These are phyloP conservation scores for Calameuta idolon DNA, from an alignment of 2,888 invertebrate species.

Conservation along the genomic window DNA sequence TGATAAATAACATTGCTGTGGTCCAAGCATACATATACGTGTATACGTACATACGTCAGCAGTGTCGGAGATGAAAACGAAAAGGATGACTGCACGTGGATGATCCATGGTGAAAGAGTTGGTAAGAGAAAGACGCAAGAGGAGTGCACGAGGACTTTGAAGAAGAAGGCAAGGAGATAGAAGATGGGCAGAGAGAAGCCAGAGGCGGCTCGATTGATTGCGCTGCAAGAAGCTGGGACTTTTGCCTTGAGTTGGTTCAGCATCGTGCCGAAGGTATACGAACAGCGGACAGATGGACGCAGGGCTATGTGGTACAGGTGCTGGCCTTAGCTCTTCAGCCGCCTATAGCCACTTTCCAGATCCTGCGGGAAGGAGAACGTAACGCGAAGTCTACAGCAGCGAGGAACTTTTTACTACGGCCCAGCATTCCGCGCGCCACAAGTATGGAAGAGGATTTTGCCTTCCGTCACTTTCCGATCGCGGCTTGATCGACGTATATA, in stretches of 20 bases:
- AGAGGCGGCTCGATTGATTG: conserved; percentile 60
- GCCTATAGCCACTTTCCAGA: conserved; percentile 21
- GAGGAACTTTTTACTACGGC: conserved; percentile 45
- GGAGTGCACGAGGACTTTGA: conserved; percentile 18
- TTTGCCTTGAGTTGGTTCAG: conserved; percentile 20
- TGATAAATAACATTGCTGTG: conserved; percentile 14
- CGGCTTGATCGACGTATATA: conserved; percentile 4
- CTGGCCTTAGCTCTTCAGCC: conserved; percentile 34
- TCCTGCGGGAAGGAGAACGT: conserved; percentile 41
- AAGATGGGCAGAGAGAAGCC: conserved; percentile 21
- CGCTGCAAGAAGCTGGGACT: conserved; percentile 52
- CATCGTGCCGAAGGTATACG: conserved; percentile 47
- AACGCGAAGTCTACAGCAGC: conserved; percentile 11
- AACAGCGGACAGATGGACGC: conserved; percentile 54
- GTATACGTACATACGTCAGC: not conserved
- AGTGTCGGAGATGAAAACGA: not conserved
- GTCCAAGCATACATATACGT: no score
- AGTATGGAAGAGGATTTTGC: conserved; percentile 52
- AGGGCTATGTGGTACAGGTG: conserved; percentile 57
- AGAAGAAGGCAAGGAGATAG: conserved; percentile 8
- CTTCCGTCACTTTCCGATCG: conserved; percentile 39
- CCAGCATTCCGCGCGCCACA: conserved; percentile 58
- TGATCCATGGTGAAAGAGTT: not conserved
- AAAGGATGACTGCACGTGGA: not conserved
- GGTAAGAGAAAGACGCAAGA: not conserved